These are phyloP conservation scores for Astyanax mexicanus DNA, from an alignment of 2,797 vertebrate species.

Conservation along the genomic window DNA sequence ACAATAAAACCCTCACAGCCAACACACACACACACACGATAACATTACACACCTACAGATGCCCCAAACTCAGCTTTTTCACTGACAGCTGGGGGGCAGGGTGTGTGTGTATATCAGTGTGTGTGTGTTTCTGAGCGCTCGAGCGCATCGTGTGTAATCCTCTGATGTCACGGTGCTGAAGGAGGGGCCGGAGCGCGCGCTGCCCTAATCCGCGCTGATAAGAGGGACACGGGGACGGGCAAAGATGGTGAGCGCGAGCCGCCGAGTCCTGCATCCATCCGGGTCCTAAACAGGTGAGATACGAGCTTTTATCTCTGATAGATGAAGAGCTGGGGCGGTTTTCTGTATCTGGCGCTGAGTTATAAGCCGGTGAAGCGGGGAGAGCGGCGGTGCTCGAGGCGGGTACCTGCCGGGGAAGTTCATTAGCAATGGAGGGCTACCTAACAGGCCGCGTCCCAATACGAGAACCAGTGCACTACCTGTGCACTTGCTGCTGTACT, in stretches of 20 bases:
- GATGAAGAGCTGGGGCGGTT: too few relatives aligned
- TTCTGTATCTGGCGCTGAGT: too few relatives aligned
- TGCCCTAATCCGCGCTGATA: slow-evolving; percentile 71
- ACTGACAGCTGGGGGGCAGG: slow-evolving; percentile 36
- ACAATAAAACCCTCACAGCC: background rate
- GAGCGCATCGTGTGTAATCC: slow-evolving; percentile 74
- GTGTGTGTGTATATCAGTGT: slow-evolving; percentile 22
- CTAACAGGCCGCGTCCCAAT: background rate
- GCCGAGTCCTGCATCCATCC: slow-evolving; percentile 26
- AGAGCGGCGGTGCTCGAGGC: slow-evolving; percentile 2
- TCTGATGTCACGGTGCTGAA: slow-evolving; percentile 75
- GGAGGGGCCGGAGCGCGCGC: slow-evolving; percentile 70
- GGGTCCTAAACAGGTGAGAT: slow-evolving; percentile 70
- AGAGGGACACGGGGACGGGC: slow-evolving; percentile 51
- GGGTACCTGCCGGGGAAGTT: slow-evolving; percentile 38
- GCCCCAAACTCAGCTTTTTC: background rate
- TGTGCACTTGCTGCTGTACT: too few relatives aligned
- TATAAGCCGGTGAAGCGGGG: background rate
- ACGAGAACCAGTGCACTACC: background rate
- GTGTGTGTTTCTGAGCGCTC: slow-evolving; percentile 67
- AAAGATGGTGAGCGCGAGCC: slow-evolving; percentile 35
- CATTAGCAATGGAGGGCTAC: slow-evolving; percentile 10
- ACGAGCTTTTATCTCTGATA: too few relatives aligned
- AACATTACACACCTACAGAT: background rate
- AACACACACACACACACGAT: background rate